Base-by-base conservation (phyloP, 2,797 vertebrate species). In the Rhinella marina region DNA sequence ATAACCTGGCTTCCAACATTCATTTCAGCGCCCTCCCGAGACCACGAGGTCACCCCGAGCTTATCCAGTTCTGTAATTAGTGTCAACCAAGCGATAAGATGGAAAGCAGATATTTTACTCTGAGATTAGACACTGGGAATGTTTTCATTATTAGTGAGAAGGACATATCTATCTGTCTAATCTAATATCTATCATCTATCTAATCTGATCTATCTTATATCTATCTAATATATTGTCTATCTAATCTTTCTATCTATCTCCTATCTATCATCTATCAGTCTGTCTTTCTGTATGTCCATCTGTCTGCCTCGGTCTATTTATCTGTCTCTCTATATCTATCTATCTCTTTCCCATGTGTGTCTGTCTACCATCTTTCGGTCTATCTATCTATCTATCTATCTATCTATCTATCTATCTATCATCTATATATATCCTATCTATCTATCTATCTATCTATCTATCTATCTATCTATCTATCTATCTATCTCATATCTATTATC, bases 1-100 rank as follows among this genome's bases (percentile, higher is more conserved):
- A 25, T 17, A 41, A 25, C 70, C 56, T 76, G 70, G 70, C 29
- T 41, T 13, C 14, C 48, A 73, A 32, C 23, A 75, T 62, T n/a
- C 29, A 59, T 16, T 73, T 23, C 16, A 48, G 23, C 32, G 50
- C 56, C 83, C 56, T 14, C 29, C 25, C 70, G 25, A 7, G 25
- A 41, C 29, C 70, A 16, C 0, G 12, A 23, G 83, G 70, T 76
- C 82, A 61, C 54, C 32, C 12, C 27, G 57, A 25, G 17, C 56
- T 84, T 76, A 62, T 84, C 32, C 82, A 48, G 27, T 25, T n/a
- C 70, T 76, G 56, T 59, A 84, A 61, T 75, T 61, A 50, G 32
- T 75, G 83, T 75, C 70, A 76, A 19, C 61, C 70, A 50, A 75
- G 66, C 41, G 82, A 73, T 57, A 59, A 73, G 66, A 73, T 72